These are phyloP conservation scores for Asbolus verrucosus DNA, from an alignment of 1,140 invertebrate species.

Conservation along the genomic window DNA sequence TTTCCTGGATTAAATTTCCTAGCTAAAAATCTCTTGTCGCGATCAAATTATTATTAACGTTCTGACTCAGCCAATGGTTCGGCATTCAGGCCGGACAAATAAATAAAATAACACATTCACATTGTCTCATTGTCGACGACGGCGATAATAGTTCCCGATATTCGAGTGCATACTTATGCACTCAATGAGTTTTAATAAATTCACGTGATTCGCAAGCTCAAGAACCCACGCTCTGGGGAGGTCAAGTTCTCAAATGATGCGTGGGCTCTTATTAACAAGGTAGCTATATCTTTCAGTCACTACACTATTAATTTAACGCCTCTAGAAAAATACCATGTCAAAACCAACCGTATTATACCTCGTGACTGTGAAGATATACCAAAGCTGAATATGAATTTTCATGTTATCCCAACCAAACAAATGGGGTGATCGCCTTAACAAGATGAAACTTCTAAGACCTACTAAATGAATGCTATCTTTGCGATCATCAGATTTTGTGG, in stretches of 20 bases:
- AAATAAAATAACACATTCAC: too few species aligned
- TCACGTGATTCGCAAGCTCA: slow-evolving; percentile 22
- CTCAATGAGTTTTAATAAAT: slow-evolving; percentile 4
- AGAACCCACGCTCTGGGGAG: slow-evolving; percentile 35
- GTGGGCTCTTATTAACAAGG: slow-evolving; percentile 60
- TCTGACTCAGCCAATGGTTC: too few species aligned
- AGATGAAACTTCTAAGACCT: slow-evolving; percentile 6
- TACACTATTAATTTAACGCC: slow-evolving; percentile 61
- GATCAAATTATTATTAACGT: too few species aligned
- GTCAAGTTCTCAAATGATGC: slow-evolving; percentile 45
- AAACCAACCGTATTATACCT: neutral
- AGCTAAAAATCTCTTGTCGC: too few species aligned
- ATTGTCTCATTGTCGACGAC: too few species aligned
- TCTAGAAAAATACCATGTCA: slow-evolving; percentile 51
- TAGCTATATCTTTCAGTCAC: slow-evolving; percentile 60
- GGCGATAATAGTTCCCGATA: slow-evolving; percentile 5
- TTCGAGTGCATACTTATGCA: neutral
- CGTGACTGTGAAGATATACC: neutral
- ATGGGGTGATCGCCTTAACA: slow-evolving; percentile 25
- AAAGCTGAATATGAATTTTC: slow-evolving; percentile 27
- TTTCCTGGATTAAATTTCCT: too few species aligned
- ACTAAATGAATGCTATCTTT: slow-evolving; percentile 17
- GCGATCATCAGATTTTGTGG: slow-evolving; percentile 15
- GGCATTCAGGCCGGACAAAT: too few species aligned
- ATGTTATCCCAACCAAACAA: slow-evolving; percentile 4